Base-by-base conservation (phyloP, 2,888 invertebrate genomes). In the Desoria tigrina region DNA sequence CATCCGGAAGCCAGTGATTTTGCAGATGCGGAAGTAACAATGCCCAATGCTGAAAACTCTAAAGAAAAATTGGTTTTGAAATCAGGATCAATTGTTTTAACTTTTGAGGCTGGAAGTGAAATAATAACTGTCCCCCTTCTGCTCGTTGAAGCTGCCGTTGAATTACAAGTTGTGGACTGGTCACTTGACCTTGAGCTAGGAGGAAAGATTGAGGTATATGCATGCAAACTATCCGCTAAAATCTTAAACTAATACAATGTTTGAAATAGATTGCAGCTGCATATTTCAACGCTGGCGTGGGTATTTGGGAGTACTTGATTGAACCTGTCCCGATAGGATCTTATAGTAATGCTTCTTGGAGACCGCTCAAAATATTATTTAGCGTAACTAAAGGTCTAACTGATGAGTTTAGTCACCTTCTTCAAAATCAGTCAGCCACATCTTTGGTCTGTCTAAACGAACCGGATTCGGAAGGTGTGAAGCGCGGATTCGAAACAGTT, bases 291-390 rank as follows among this genome's bases (percentile, higher is more conserved):
- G 92, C 75, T 0, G 68, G 65, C 23, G 71, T 92, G 78, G 83
- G 86, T 9, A 84, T 93, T 42, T 99, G 99, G 99, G 99, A 99
- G 81, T 97, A 97, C 0, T 83, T 99, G 1, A 86, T 98, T 26
- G 97, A 98, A 79, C 92, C 94, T 0, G 88, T 94, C 6, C 90
- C 90, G 79, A 83, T 84, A 16, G 82, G 86, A 1, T 79, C 81
- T 11, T 81, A 81, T 70, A 80, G 81, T 42, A 85, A 85, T 72
- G 84, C 84, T 49, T 82, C 82, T 63, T 87, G 86, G 69, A 82
- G 86, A 21, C 91, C 94, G 0, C 96, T 95, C 94, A 90, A 92
- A 79, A 81, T 95, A 3, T 87, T 86, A 77, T 84, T 90, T 76
- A 89, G 89, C 83, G 49, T 59, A n/a, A 16, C 16, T 6, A 45